phyloP scores from a whole-genome alignment of 2,888 invertebrate species.

The Phyllotreta cruciferae region DNA sequence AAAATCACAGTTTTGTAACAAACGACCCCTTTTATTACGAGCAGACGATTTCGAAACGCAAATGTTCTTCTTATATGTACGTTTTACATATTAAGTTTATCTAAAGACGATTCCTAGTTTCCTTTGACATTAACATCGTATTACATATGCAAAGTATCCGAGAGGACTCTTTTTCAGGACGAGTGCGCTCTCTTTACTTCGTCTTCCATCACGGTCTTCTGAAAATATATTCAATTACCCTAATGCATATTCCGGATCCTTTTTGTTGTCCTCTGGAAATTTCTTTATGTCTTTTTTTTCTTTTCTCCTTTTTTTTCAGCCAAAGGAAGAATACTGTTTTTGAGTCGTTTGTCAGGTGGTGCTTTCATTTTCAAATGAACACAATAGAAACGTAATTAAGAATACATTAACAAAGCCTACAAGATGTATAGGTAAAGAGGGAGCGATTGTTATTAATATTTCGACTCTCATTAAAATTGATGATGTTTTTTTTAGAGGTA shows the following conservation, averaged over 20 bases:
- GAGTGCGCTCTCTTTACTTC: conserved; percentile 17
- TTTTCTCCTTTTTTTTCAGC: neutral
- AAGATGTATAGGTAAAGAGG: too few relatives aligned
- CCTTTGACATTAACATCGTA: conserved; percentile 26
- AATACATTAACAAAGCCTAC: too few relatives aligned
- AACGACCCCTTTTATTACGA: too few relatives aligned
- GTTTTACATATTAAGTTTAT: conserved; percentile 8
- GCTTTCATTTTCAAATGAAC: too few relatives aligned
- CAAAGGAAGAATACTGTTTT: neutral
- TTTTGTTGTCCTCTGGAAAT: conserved; percentile 6
- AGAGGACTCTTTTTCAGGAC: conserved; percentile 15
- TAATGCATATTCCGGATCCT: conserved; percentile 43
- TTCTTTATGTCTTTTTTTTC: conserved; percentile 11
- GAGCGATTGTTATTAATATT: too few relatives aligned
- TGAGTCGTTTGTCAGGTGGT: too few relatives aligned
- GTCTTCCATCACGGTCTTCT: conserved; percentile 17
- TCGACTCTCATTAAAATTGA: too few relatives aligned
- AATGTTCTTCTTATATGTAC: too few relatives aligned
- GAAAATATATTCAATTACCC: conserved; percentile 42
- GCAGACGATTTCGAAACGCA: too few relatives aligned
- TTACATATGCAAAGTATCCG: conserved; percentile 15
- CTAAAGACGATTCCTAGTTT: conserved; percentile 15
- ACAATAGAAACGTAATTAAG: too few relatives aligned
- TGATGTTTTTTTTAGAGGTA: too few relatives aligned
- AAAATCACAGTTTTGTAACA: too few relatives aligned